Evolutionary conservation across 1,140 invertebrate genomes (phyloP), one percentile per base, ranked within the genome.

Genomic region (Homalodisca vitripennis): DNA sequence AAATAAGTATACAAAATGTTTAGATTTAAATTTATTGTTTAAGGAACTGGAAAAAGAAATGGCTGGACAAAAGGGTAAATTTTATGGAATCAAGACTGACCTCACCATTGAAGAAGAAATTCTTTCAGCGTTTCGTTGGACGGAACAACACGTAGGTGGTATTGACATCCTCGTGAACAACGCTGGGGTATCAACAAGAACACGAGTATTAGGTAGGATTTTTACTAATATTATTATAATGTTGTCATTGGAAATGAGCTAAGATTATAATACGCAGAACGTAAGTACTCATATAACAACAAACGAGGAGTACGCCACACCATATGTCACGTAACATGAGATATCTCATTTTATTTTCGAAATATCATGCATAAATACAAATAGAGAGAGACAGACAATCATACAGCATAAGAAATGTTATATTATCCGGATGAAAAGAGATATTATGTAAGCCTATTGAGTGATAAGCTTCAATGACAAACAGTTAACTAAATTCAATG

Each of bases 111-210:
- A 84, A 69, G 72, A 79, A 0, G 81, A 86, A 0, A 77, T 87
- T 1, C 41, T 80, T 14, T 62, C 71, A 6, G 80, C 83, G 74
- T 86, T 87, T 73, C 47, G 75, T 2, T 80, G 76, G 73, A 77
- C 82, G 3, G 75, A 82, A 27, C 70, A 69, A 0, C 74, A 80
- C 24, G 75, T 82, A 26, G 80, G 79, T 29, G 79, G 80, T 1
- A 77, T 86, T 1, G 81, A 87, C 70, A 79, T 88, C 22, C 80
- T 85, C n/a, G 65, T 75, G 2, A 75, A 75, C 48, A 72, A 73
- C 60, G 74, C 74, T 10, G 60, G 60, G 6, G 60, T 63, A 12
- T 63, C 60, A 1, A 32, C 17, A n/a, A 63, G 60, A 22, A 63
- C 60, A 1, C 20, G 60, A n/a, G 60, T 63, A 3, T n/a, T 63